Base-by-base conservation (phyloP, 2,888 invertebrate species). In the Alviniconcha strummeri region DNA sequence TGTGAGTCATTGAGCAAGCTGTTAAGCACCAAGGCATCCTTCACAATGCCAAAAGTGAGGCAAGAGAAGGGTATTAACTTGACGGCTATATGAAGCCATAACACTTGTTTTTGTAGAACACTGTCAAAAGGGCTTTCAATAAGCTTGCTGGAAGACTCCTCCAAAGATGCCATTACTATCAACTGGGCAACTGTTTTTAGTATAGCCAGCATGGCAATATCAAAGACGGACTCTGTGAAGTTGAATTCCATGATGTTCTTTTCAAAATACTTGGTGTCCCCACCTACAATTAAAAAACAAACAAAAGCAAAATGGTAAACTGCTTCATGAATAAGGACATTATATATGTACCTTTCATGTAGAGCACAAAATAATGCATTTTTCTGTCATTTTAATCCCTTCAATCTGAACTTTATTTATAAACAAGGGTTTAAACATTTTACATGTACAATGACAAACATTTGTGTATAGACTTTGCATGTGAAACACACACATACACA, bases 221-320 rank as follows among this genome's bases (percentile, higher is more conserved):
- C 93, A 89, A 93, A 93, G 5, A 91, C 91, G 0, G 93, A 93
- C 60, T 89, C 84, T 4, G 83, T 86, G 57, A 92, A 80, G 55
- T 90, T 88, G 80, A 91, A 93, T 71, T 89, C 80, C 4, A 88
- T 81, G n/a, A 93, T 91, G 87, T 90, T 92, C 88, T 92, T 89
- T 6, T 91, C 89, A 85, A 93, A 92, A 76, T 92, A 93, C 36
- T 90, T 84, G 11, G 90, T 88, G 82, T 89, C 87, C 13, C 92
- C 93, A 85, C 92, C 93, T 93, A 87, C 36, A 88, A 88, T 81
- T 56, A 36, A 0, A 55, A 56, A 11, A 56, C 15, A n/a, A 9
- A 36, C 7, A 74, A 83, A n/a, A 79, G 36, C 15, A 1, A 52
- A 5, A 67, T 67, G 17, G 36, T 17, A 64, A 54, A 64, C 57